Base-by-base conservation (phyloP, 2,113 vertebrate genomes). In the Callionymus lyra region DNA sequence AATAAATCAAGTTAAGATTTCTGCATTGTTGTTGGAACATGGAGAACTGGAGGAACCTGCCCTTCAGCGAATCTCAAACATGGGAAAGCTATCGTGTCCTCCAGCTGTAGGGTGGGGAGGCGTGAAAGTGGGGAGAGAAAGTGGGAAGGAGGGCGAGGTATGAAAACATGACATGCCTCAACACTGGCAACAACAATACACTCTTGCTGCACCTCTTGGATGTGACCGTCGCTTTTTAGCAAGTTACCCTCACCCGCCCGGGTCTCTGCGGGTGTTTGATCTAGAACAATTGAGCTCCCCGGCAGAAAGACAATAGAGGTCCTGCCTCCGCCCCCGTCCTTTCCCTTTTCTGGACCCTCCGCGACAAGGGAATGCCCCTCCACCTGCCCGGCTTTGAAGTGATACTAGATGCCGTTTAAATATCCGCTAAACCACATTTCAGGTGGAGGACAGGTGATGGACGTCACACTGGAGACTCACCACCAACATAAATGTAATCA, bases 101-200 rank as follows among this genome's bases (percentile, higher is more conserved):
- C 60, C 71, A 80, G 78, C 76, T 59, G 77, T 56, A 52, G 63
- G 69, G 74, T 21, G 66, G 75, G 59, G 69, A 81, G 72, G 74
- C 58, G 64, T 77, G 64, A 44, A 64, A 16, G 31, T 19, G 47
- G 39, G 53, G 65, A 33, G 50, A 57, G 54, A 46, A 14, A 47
- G 44, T 52, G 65, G 35, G 41, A 40, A 41, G 54, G 53, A 70
- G 54, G 57, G 60, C 9, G 41, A 74, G 63, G 81, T 68, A 59
- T 76, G 59, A 81, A 83, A 80, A 80, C 83, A 83, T 40, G 65
- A 77, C 79, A 75, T 80, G 76, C 48, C 72, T 79, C 38, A 53
- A 67, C 58, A 59, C 56, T 64, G 48, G 65, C 70, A 59, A 48
- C n/a, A 10, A 63, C 77, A 27, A 40, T 36, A 36, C 13, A 16